Evolutionary conservation across 2,888 invertebrate species (phyloP).

Genomic region (Parasteatoda lunata): DNA sequence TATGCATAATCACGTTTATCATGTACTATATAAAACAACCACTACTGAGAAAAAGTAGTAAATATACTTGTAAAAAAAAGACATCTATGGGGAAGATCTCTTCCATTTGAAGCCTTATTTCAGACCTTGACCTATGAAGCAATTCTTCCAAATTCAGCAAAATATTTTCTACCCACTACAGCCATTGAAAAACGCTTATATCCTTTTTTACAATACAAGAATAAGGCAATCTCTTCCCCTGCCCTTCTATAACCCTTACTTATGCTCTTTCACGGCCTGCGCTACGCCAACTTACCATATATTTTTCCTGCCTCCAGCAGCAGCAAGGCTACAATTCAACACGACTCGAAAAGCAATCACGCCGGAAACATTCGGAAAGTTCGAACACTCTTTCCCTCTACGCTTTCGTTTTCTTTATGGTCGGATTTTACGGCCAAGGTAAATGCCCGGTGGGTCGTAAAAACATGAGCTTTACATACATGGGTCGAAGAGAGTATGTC

Average conservation of each 20-base stretch:
- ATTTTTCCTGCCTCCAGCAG: constrained; percentile 15
- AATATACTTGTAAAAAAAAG: too few relatives aligned
- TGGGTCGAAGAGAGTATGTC: constrained; percentile 8
- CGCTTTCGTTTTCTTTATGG: not conserved
- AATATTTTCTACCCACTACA: not conserved
- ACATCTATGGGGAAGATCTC: too few relatives aligned
- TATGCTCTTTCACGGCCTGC: not conserved
- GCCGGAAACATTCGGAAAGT: constrained; percentile 31
- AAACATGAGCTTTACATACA: constrained; percentile 38
- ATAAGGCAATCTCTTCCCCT: not conserved
- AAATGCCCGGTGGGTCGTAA: constrained; percentile 52
- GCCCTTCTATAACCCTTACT: constrained; percentile 25
- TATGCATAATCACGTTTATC: too few relatives aligned
- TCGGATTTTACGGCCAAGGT: constrained; percentile 38
- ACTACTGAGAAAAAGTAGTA: too few relatives aligned
- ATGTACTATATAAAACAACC: too few relatives aligned
- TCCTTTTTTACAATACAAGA: not conserved
- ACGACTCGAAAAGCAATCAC: constrained; percentile 56
- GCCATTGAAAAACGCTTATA: not conserved
- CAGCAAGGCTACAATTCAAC: constrained; percentile 21
- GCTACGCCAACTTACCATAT: not conserved
- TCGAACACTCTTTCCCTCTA: not conserved
- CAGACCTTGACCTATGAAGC: too few relatives aligned
- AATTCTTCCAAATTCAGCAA: too few relatives aligned
- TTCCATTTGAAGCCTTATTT: too few relatives aligned